Base-by-base conservation (phyloP, 1,140 invertebrate genomes). In the Sminthurides bifidus region DNA sequence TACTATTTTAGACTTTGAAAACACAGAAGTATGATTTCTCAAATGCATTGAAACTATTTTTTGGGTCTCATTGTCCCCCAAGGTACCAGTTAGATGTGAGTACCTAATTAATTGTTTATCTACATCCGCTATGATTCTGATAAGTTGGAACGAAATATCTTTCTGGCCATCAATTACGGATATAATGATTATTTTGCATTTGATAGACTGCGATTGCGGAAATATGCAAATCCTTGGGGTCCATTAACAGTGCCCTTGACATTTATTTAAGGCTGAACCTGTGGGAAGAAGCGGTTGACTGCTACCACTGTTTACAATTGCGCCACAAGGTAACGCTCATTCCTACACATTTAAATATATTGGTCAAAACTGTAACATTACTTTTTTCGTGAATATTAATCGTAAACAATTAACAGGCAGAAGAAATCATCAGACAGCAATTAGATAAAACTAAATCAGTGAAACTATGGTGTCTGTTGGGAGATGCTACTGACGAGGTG, bases 281-380 rank as follows among this genome's bases (percentile, higher is more conserved):
- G n/a, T 97, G 92, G 92, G 87, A 95, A 64, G 81, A 94, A 68
- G 86, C 92, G 17, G 88, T 97, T 58, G 75, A 78, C 1, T 97
- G 92, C 73, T 95, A 95, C 66, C 85, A 85, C 38, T 73, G 79
- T 57, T 70, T 95, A 40, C 80, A 89, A 61, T 73, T 90, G 59
- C 77, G 80, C 29, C 87, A 93, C 65, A 92, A 91, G 73, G 83
- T 84, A 66, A 58, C 35, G 30, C 41, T 52, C 23, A 17, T 12
- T 23, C 23, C n/a, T 6, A 44, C 4, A 17, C 23, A 23, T 26
- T 29, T 54, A 27, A 40, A 10, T 41, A 53, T 27, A 41, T 41
- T 41, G n/a, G 8, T 35, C 8, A 10, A n/a, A 35, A 35, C 33
- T 35, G n/a, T 35, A 35, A 41, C 38, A 17, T 5, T n/a, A 43